Conservation (phyloP, 2,888 invertebrate species). For the Idaea aversata region DNA sequence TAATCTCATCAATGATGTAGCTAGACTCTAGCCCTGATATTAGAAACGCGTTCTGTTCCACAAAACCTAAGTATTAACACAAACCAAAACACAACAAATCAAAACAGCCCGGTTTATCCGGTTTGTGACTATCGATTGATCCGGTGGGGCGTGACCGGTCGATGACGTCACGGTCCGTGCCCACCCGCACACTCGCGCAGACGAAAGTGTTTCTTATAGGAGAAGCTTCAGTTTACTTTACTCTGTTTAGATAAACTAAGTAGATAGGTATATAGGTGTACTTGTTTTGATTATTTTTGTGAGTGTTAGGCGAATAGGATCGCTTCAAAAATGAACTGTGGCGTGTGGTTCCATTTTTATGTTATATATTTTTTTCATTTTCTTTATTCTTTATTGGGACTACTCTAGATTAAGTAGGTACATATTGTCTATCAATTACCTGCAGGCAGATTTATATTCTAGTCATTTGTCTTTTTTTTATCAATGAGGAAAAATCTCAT, state of each 20-base stretch:
- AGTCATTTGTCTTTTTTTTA: too few species aligned
- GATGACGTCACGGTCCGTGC: slow-evolving; percentile 64
- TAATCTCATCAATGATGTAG: too few species aligned
- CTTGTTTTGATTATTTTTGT: background rate
- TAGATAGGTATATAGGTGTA: slow-evolving; percentile 6
- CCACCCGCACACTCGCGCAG: slow-evolving; percentile 28
- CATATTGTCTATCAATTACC: too few species aligned
- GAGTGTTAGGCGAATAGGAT: too few species aligned
- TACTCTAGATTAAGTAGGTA: too few species aligned
- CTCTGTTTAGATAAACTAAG: background rate
- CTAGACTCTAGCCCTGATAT: too few species aligned
- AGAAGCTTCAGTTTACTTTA: background rate
- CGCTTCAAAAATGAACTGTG: too few species aligned
- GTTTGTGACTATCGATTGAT: slow-evolving; percentile 44
- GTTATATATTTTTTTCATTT: too few species aligned
- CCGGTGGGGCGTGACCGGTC: slow-evolving; percentile 61
- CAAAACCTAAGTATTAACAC: background rate
- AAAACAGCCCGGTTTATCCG: slow-evolving; percentile 1
- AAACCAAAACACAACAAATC: background rate
- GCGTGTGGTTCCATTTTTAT: too few species aligned
- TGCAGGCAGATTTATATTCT: too few species aligned
- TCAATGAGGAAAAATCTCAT: too few species aligned
- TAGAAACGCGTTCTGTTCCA: background rate
- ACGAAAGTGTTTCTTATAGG: slow-evolving; percentile 3
- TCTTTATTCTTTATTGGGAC: too few species aligned